phyloP scores from a whole-genome alignment of 2,113 vertebrate genomes.

The Vimba vimba region DNA sequence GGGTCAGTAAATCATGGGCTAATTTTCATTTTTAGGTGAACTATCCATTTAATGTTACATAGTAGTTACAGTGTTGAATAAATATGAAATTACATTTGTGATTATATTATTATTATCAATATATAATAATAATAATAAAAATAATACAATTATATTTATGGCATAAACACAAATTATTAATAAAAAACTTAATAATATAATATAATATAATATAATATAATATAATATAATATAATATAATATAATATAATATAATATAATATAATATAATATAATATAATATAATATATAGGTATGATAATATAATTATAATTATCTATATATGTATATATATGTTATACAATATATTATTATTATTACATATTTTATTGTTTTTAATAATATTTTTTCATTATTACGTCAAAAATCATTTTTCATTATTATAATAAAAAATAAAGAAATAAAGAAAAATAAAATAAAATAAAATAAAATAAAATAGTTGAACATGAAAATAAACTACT shows the following conservation, averaged over 20 bases:
- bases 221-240: too few species aligned
- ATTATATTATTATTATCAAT: background rate
- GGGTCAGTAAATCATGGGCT: too few species aligned
- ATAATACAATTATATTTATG: background rate
- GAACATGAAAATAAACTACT: background rate
- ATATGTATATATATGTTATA: too few species aligned
- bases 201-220: too few species aligned
- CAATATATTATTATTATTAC: background rate
- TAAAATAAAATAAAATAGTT: background rate
- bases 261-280: too few species aligned
- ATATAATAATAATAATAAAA: too few species aligned
- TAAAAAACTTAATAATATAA: background rate
- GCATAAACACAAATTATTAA: background rate
- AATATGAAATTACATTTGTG: background rate
- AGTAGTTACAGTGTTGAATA: background rate
- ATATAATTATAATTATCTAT: too few species aligned
- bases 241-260: too few species aligned
- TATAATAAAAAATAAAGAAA: background rate
- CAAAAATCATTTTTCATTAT: background rate
- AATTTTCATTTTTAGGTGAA: too few species aligned
- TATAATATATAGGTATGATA: too few species aligned
- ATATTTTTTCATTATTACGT: background rate
- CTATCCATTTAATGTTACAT: too few species aligned
- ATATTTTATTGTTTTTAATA: background rate
- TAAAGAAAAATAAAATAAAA: background rate